Evolutionary conservation across 2,888 invertebrate species (phyloP).

Genomic region (Brachynemurus nebulosus): DNA sequence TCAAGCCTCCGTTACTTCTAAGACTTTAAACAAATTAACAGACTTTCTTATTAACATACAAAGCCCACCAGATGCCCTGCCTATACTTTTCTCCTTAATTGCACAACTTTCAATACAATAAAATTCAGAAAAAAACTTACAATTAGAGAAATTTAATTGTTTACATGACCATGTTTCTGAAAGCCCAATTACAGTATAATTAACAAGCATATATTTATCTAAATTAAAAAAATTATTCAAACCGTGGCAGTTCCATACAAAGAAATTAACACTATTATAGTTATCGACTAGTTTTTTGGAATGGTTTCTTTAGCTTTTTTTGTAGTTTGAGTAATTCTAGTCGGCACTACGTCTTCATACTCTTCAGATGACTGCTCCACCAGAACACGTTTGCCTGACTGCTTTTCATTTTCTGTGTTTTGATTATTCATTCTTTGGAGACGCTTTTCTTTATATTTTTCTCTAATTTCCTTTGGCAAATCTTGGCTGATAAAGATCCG

Average conservation of each 20-base stretch:
- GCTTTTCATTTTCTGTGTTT: too few species aligned
- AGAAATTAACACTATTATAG: neutral
- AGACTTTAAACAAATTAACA: neutral
- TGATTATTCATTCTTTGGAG: too few species aligned
- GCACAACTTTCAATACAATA: neutral
- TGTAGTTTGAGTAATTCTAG: too few species aligned
- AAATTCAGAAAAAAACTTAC: neutral
- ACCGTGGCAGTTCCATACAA: slow-evolving; percentile 2
- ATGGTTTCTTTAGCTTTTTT: too few species aligned
- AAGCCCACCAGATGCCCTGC: neutral
- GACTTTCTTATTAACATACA: neutral
- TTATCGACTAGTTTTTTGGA: too few species aligned
- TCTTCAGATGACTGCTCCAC: too few species aligned
- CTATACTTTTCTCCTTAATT: neutral
- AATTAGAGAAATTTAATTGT: neutral
- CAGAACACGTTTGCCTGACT: too few species aligned
- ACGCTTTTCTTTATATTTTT: too few species aligned
- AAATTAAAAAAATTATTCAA: neutral
- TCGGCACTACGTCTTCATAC: too few species aligned
- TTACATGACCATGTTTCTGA: neutral
- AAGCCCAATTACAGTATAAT: neutral
- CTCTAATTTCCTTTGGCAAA: too few species aligned
- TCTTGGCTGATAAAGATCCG: too few species aligned
- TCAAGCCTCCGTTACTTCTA: neutral
- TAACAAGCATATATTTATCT: neutral